A percentile compares a stretch with the other conserved stretches of the same genome.
These are phyloP conservation scores for Tyto alba DNA, from an alignment of 2,113 vertebrate species.

Conservation along the genomic window DNA sequence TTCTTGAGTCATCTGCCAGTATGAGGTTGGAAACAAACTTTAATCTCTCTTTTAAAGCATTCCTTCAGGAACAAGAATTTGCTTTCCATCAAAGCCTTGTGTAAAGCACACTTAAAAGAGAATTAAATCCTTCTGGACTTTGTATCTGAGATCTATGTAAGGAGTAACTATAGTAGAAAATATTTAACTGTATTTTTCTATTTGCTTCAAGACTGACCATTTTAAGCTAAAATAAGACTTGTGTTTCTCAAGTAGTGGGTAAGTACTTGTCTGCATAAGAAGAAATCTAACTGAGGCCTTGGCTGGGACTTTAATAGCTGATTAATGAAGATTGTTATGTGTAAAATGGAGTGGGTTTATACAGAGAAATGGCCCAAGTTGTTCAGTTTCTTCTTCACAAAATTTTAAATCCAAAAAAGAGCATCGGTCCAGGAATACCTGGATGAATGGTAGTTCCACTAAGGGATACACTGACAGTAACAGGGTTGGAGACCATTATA, in stretches of 20 bases:
- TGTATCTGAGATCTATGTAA: not conserved
- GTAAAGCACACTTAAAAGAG: conserved; percentile 44
- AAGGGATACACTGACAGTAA: not conserved
- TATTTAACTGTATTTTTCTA: conserved; percentile 12
- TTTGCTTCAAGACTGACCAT: not conserved
- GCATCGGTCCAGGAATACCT: not conserved
- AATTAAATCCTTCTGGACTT: conserved; percentile 40
- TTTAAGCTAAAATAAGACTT: not conserved
- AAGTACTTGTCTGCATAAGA: not conserved
- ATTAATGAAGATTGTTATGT: not conserved
- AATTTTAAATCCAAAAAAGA: not conserved
- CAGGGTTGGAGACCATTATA: not conserved
- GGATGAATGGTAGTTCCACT: not conserved
- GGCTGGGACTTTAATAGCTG: not conserved
- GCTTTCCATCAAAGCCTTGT: conserved; percentile 36
- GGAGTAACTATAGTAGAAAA: not conserved
- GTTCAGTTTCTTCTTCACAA: not conserved
- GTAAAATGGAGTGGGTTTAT: not conserved
- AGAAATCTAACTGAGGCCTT: not conserved
- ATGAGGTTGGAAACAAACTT: conserved; percentile 22
- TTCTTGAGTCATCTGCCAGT: conserved; percentile 53
- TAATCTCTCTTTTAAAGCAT: conserved; percentile 58
- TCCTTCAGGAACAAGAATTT: conserved; percentile 49
- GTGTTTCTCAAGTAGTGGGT: not conserved
- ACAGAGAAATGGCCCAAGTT: not conserved